Conservation (phyloP, 2,113 vertebrate genomes). For the Paradoxurus hermaphroditus region DNA sequence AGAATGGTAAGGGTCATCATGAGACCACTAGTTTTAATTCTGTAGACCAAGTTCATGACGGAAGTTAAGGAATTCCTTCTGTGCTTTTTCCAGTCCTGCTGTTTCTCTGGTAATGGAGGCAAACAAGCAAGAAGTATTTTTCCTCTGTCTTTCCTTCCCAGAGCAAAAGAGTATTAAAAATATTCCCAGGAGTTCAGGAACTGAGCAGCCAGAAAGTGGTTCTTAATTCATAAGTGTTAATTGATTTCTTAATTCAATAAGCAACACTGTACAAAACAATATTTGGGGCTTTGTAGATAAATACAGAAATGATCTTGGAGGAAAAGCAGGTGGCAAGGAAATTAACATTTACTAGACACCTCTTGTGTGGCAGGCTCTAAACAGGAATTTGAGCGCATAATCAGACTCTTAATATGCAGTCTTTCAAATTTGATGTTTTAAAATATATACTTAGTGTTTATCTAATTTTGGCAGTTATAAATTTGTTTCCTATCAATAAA, state of each 20-base stretch:
- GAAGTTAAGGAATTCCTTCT: background rate
- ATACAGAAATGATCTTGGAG: background rate
- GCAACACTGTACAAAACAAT: background rate
- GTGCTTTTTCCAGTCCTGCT: background rate
- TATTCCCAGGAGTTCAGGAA: background rate
- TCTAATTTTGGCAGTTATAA: background rate
- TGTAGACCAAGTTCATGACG: background rate
- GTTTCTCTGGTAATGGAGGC: background rate
- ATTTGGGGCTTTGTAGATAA: slow-evolving; percentile 3
- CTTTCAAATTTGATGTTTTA: background rate
- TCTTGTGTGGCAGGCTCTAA: background rate
- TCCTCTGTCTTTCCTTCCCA: background rate
- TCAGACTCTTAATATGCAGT: background rate
- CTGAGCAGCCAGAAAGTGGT: background rate
- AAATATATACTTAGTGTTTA: background rate
- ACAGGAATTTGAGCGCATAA: background rate
- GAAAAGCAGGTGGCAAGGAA: background rate
- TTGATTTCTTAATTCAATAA: slow-evolving; percentile 36
- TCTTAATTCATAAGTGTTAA: slow-evolving; percentile 10
- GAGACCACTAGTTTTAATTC: background rate
- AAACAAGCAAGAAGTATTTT: background rate
- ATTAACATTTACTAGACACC: background rate
- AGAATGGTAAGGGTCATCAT: background rate
- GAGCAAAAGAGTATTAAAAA: slow-evolving; percentile 6
- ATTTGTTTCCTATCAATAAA: slow-evolving; percentile 3